Percentiles rank a stretch among this genome's conserved stretches.
phyloP scores from a whole-genome alignment of 2,888 invertebrate genomes.

The Apeira syringaria region DNA sequence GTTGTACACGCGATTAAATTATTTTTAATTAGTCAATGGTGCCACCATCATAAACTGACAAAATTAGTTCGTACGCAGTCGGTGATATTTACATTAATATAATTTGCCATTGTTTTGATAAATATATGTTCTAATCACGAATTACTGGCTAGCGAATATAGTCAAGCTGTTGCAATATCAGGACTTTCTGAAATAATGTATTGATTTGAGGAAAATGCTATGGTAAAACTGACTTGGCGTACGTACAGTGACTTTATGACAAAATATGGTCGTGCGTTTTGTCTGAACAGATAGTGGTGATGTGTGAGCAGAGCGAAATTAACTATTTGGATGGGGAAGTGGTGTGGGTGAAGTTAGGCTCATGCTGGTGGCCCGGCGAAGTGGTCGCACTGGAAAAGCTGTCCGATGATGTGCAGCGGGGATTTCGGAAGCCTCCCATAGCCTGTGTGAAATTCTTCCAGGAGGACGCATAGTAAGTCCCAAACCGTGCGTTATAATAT shows the following conservation, averaged over 20 bases:
- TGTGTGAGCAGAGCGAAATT: constrained; percentile 88
- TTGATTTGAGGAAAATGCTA: constrained; percentile 50
- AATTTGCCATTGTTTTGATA: constrained; percentile 79
- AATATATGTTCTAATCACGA: constrained; percentile 47
- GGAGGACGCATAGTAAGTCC: constrained; percentile 91
- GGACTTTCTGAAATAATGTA: constrained; percentile 34
- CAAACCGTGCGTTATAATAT: background rate
- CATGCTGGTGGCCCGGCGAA: constrained; percentile 94
- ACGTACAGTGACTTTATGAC: constrained; percentile 60
- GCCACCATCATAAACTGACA: constrained; percentile 53
- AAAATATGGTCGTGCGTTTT: constrained; percentile 80
- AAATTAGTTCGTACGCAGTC: constrained; percentile 79
- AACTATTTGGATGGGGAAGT: constrained; percentile 89
- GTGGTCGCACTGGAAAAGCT: constrained; percentile 86
- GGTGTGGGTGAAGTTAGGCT: constrained; percentile 93
- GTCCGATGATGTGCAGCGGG: constrained; percentile 86
- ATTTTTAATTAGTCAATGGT: constrained; percentile 47
- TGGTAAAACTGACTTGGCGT: constrained; percentile 67
- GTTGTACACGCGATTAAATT: too few species aligned
- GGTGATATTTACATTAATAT: constrained; percentile 78
- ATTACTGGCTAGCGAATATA: constrained; percentile 33
- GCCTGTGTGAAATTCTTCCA: constrained; percentile 93
- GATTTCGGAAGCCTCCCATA: constrained; percentile 88
- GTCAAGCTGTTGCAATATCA: constrained; percentile 37
- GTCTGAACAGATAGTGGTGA: constrained; percentile 75